Percentiles rank a stretch among this genome's conserved stretches.
Evolutionary conservation across 1,140 invertebrate species (phyloP).

Genomic region (Dreissena rostriformis): DNA sequence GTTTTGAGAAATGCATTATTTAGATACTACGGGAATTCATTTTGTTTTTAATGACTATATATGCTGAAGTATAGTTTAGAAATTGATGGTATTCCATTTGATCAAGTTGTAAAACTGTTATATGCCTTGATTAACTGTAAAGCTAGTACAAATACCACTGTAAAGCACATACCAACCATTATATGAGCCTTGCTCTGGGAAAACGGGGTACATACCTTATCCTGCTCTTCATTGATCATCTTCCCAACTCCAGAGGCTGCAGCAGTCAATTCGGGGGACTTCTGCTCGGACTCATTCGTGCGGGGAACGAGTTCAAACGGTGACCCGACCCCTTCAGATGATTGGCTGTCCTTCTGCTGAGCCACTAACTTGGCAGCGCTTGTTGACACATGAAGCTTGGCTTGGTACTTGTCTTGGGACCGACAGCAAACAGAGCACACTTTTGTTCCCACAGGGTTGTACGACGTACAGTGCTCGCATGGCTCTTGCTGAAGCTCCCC

Average conservation of each 20-base stretch:
- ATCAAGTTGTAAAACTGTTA: no score
- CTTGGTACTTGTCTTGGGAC: constrained; percentile 20
- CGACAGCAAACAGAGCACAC: constrained; percentile 25
- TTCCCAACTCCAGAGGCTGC: neutral
- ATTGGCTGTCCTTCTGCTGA: neutral
- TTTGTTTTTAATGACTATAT: no score
- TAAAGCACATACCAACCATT: no score
- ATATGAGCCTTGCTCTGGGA: no score
- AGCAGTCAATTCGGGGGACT: neutral
- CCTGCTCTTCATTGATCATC: constrained; percentile 40
- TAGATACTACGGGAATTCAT: no score
- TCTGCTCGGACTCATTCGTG: neutral
- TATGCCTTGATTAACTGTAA: no score
- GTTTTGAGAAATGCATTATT: no score
- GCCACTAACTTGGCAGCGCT: neutral
- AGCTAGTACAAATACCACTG: no score
- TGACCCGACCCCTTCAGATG: neutral
- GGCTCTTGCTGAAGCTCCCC: neutral
- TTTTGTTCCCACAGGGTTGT: constrained; percentile 21
- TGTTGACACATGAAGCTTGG: neutral
- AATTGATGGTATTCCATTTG: no score
- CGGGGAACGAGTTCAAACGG: neutral
- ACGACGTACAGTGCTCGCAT: constrained; percentile 41
- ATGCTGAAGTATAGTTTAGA: no score
- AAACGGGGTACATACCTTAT: constrained; percentile 15